These are phyloP conservation scores for Patella vulgata DNA, from an alignment of 1,140 invertebrate species.

Conservation along the genomic window DNA sequence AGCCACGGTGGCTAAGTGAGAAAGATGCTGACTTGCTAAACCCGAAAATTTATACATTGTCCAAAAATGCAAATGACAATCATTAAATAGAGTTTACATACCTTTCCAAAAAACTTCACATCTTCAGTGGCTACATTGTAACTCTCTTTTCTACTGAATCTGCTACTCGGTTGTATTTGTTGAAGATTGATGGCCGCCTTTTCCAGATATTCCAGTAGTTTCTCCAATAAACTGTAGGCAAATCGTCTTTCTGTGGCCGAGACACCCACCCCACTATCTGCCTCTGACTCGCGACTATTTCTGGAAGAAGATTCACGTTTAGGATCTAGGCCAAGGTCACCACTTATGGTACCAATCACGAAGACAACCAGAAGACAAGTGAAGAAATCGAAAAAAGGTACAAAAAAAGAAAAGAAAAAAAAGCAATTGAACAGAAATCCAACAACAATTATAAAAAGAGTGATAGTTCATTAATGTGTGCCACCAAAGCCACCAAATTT, in stretches of 20 bases:
- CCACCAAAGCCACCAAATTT: constrained; percentile 21
- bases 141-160: constrained; percentile 89
- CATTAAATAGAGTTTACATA: constrained; percentile 56
- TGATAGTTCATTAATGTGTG: constrained; percentile 11
- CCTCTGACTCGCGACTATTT: constrained; percentile 50
- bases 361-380: neutral
- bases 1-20: no score
- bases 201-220: constrained; percentile 96
- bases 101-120: constrained; percentile 99
- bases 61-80: no score
- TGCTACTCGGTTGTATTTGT: constrained; percentile 90
- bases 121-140: constrained; percentile 96
- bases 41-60: no score
- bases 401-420: constrained; percentile 2
- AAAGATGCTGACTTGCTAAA: no score
- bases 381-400: constrained; percentile 7
- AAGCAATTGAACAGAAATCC: constrained; percentile 7
- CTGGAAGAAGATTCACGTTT: constrained; percentile 51
- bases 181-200: constrained; percentile 98
- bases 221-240: constrained; percentile 96
- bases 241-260: constrained; percentile 73
- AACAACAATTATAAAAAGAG: constrained; percentile 7
- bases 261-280: constrained; percentile 55
- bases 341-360: constrained; percentile 19
- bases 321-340: constrained; percentile 39